These are phyloP conservation scores for Pseudoips prasinana DNA, from an alignment of 2,888 invertebrate species.

Conservation along the genomic window DNA sequence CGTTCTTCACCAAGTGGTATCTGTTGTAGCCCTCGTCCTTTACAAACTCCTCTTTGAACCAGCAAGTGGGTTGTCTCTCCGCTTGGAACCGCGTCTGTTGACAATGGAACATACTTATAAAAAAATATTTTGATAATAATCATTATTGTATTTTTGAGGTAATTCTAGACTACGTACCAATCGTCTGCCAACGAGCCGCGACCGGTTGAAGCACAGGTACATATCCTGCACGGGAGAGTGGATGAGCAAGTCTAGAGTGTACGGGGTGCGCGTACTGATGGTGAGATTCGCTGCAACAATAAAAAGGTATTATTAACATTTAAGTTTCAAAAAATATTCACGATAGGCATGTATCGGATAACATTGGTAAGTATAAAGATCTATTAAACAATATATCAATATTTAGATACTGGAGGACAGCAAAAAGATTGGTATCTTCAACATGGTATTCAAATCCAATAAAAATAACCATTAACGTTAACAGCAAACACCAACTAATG, in stretches of 20 bases:
- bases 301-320: conserved; percentile 16
- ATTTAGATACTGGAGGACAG: background rate
- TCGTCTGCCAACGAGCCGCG: conserved; percentile 88
- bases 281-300: conserved; percentile 85
- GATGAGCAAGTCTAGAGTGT: conserved; percentile 83
- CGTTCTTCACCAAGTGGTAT: conserved; percentile 83
- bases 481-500: conserved; percentile 27
- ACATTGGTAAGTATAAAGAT: background rate
- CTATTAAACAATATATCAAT: background rate
- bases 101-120: conserved; percentile 26
- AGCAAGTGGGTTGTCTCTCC: conserved; percentile 82
- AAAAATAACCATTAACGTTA: conserved; percentile 14
- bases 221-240: conserved; percentile 87
- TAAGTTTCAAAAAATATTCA: no score
- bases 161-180: conserved; percentile 58
- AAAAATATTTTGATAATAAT: background rate
- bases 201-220: conserved; percentile 89
- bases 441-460: conserved; percentile 1
- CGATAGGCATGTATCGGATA: no score
- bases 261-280: conserved; percentile 82
- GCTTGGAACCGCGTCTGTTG: conserved; percentile 80
- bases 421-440: background rate
- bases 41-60: conserved; percentile 84
- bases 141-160: background rate
- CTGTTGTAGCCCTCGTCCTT: conserved; percentile 84